phyloP scores from a whole-genome alignment of 64 coral and sea anemone genomes.

The Montipora cactus region DNA sequence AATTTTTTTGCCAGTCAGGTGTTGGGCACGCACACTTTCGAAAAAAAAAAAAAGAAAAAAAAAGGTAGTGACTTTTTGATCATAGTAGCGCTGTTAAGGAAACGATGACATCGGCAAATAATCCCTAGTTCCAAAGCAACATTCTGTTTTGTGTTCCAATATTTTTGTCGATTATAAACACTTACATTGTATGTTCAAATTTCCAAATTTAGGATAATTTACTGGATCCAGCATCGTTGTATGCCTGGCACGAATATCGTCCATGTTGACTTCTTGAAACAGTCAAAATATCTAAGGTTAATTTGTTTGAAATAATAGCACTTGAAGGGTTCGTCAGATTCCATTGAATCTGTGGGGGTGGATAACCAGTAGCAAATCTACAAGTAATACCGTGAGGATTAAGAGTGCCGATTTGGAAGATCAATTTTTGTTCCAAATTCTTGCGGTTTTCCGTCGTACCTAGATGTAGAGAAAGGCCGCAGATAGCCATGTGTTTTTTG shows the following conservation, averaged over 20 bases:
- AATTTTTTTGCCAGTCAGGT: too few relatives aligned
- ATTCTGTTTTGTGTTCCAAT: not conserved
- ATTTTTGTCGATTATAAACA: not conserved
- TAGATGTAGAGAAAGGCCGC: too few relatives aligned
- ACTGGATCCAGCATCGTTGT: not conserved
- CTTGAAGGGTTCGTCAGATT: not conserved
- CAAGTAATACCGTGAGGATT: not conserved
- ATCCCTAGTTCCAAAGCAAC: too few relatives aligned
- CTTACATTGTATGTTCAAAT: constrained; percentile 38
- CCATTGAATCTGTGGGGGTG: not conserved
- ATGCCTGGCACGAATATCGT: not conserved
- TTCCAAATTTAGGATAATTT: not conserved
- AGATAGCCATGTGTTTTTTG: too few relatives aligned
- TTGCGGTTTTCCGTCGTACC: too few relatives aligned
- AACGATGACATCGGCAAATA: too few relatives aligned
- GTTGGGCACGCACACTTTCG: too few relatives aligned
- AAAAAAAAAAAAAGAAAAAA: too few relatives aligned
- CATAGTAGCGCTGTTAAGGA: too few relatives aligned
- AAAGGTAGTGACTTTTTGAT: too few relatives aligned
- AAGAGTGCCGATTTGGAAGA: not conserved
- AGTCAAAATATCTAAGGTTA: not conserved
- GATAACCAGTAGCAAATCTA: constrained; percentile 1
- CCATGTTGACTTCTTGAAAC: constrained; percentile 9
- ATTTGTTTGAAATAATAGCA: not conserved
- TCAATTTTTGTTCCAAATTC: not conserved